Evolutionary conservation across 1,140 invertebrate genomes (phyloP), one percentile per base, ranked within the genome.

Genomic region (Drosophila orena): DNA sequence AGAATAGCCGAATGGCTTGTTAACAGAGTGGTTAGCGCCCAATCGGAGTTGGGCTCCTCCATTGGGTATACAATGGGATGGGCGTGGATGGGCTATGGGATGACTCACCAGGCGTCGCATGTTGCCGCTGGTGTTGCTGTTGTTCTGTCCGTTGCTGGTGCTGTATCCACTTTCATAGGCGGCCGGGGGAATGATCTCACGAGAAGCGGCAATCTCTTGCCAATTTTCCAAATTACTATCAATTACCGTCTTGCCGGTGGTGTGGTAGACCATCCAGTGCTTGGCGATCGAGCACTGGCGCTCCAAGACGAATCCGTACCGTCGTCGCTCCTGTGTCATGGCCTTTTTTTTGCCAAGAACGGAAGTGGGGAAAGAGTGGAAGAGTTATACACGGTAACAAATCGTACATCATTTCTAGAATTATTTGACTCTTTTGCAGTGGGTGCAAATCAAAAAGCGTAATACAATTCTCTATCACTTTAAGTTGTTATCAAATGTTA

Each of bases 221-320:
- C 97, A 98, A 92, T 97, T 96, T 84, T 98, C 96, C 54, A 98
- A 93, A 78, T 96, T 96, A 73, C 95, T 94, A 93, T 96, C 96
- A 91, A 97, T 95, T 43, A 96, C 94, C 15, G 95, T 94, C 40
- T 95, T 94, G 56, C 96, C 97, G 64, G 96, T 95, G 69, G 94
- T 94, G 92, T 98, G 97, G 93, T 97, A 97, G 61, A 96, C 96
- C 69, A 97, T 94, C 94, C 97, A 97, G 92, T 98, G 97, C 92
- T 97, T 97, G n/a, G 97, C 96, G 46, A 98, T 93, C 2, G 97
- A 97, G 88, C 97, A 97, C 81, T 98, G 97, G 75, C 97, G 94
- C 92, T 98, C 97, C 77, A 99, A 93, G 15, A 98, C 96, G 92
- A 98, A 98, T 47, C 98, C 97, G 92, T 98, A 98, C 77, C 97